phyloP scores from a whole-genome alignment of 2,113 vertebrate genomes.

The Aptenodytes forsteri region DNA sequence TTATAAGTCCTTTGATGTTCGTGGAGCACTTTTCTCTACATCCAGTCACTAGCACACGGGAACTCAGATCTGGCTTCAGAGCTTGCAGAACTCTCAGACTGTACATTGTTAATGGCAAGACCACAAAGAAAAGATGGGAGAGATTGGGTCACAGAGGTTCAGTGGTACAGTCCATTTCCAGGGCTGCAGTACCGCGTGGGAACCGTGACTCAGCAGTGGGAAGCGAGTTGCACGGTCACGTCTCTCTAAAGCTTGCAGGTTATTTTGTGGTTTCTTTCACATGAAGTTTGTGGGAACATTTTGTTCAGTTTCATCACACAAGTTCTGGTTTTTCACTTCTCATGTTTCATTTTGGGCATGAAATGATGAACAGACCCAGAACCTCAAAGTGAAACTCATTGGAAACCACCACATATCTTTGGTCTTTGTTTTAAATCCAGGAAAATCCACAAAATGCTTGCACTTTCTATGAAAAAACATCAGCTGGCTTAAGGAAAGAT shows the following conservation, averaged over 20 bases:
- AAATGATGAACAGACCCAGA: slow-evolving; percentile 48
- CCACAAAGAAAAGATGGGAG: background rate
- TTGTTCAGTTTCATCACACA: slow-evolving; percentile 22
- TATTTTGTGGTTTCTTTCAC: slow-evolving; percentile 1
- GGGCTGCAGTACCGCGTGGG: background rate
- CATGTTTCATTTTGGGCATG: slow-evolving; percentile 45
- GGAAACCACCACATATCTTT: slow-evolving; percentile 51
- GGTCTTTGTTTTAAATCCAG: slow-evolving; percentile 45
- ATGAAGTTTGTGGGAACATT: slow-evolving; percentile 41
- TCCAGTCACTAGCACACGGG: background rate
- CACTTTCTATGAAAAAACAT: slow-evolving; percentile 45
- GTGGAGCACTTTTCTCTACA: background rate
- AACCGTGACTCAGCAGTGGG: slow-evolving; percentile 6
- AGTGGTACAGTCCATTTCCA: background rate
- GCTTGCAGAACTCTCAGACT: background rate
- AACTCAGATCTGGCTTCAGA: background rate
- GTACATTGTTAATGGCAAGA: background rate
- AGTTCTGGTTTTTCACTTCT: slow-evolving; percentile 22
- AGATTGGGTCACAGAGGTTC: background rate
- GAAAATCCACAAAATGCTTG: slow-evolving; percentile 44
- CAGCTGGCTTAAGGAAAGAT: slow-evolving; percentile 21
- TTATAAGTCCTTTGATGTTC: background rate
- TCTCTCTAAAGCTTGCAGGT: slow-evolving; percentile 17
- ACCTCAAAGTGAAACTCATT: slow-evolving; percentile 41
- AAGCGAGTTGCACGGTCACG: background rate